These are phyloP conservation scores for Microtus ochrogaster DNA, from an alignment of 2,113 vertebrate genomes.

Conservation along the genomic window DNA sequence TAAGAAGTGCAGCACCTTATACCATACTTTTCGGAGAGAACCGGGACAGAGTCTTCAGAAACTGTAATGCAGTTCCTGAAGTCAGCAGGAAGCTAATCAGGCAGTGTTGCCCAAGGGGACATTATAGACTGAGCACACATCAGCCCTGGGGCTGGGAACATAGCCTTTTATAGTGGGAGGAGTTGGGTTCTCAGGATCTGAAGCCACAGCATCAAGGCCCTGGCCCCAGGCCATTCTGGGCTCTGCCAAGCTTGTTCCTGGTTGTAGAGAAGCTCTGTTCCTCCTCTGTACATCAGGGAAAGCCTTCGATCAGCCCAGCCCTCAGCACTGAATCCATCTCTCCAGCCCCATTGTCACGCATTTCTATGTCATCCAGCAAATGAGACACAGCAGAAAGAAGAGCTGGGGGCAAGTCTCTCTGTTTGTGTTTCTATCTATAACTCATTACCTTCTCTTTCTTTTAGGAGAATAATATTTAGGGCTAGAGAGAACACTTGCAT, in stretches of 20 bases:
- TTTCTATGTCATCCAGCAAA: neutral
- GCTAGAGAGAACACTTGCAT: too few species aligned
- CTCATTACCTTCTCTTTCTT: neutral
- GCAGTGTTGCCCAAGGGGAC: neutral
- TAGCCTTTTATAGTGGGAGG: neutral
- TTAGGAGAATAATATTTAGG: neutral
- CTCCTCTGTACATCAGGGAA: neutral
- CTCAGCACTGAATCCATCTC: neutral
- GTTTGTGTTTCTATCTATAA: neutral
- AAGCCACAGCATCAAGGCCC: neutral
- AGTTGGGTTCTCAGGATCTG: neutral
- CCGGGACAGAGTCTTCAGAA: neutral
- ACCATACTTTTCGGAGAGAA: neutral
- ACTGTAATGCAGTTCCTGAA: accelerated
- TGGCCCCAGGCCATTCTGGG: neutral
- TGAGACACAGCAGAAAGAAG: neutral
- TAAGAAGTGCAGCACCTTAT: neutral
- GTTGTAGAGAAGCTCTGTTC: neutral
- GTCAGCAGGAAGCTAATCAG: neutral
- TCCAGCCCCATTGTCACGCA: neutral
- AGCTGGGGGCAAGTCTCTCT: neutral
- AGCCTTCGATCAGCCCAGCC: too few species aligned
- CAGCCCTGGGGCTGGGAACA: neutral
- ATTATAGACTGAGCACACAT: neutral
- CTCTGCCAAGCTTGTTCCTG: neutral